Percentiles rank a stretch among this genome's conserved stretches.
Evolutionary conservation across 2,113 vertebrate species (phyloP).

Genomic region (Bucco capensis): DNA sequence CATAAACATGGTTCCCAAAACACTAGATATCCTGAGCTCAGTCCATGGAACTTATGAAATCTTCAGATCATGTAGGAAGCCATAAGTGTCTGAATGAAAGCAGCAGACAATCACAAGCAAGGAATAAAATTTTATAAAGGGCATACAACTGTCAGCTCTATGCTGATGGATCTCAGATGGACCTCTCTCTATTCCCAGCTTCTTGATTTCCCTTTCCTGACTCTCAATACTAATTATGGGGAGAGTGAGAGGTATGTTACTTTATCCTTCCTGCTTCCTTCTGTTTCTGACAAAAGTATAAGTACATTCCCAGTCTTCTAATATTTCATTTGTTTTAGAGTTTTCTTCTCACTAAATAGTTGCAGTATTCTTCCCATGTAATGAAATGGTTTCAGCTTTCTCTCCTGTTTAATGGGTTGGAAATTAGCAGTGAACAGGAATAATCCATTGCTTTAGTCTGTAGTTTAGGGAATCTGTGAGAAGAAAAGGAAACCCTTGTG

Average conservation of each 20-base stretch:
- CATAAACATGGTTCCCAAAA: neutral
- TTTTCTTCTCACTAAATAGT: neutral
- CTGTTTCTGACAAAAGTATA: neutral
- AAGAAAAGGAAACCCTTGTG: neutral
- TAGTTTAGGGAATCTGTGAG: neutral
- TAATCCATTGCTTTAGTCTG: neutral
- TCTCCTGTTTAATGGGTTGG: neutral
- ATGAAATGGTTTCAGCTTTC: neutral
- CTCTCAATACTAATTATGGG: neutral
- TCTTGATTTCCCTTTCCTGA: constrained; percentile 9
- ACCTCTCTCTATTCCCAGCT: neutral
- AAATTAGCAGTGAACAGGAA: constrained; percentile 10
- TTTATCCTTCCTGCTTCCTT: neutral
- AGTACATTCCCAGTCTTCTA: neutral
- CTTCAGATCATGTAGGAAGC: neutral
- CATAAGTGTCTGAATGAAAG: neutral
- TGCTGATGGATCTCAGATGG: neutral
- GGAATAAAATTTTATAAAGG: neutral
- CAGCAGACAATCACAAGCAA: neutral
- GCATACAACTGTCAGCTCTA: neutral
- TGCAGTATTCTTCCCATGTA: neutral
- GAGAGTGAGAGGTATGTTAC: neutral
- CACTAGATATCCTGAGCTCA: neutral
- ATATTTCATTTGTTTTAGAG: neutral
- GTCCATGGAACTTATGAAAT: neutral